These are phyloP conservation scores for Lophochroa leadbeateri DNA, from an alignment of 2,113 vertebrate genomes.

Conservation along the genomic window DNA sequence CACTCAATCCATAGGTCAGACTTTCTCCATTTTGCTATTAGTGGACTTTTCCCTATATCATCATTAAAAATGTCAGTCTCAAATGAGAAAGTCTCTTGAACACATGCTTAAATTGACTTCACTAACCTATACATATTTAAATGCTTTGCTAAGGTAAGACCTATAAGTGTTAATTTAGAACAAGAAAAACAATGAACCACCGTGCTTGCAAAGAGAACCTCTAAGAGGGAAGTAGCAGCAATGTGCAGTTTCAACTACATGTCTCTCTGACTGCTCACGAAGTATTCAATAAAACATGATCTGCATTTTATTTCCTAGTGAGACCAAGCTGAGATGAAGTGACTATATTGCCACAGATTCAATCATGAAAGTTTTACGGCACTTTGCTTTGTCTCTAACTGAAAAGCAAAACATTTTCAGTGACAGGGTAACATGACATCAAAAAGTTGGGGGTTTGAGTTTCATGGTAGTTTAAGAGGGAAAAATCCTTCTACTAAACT, in stretches of 20 bases:
- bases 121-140: not conserved
- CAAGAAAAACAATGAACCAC: not conserved
- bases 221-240: not conserved
- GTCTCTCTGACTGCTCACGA: not conserved
- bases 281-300: not conserved
- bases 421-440: constrained; percentile 21
- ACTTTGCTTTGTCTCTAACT: constrained; percentile 3
- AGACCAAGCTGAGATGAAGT: not conserved
- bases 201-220: not conserved
- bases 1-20: not conserved
- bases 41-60: not conserved
- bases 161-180: not conserved
- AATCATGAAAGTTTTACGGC: not conserved
- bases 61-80: not conserved
- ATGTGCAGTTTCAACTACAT: not conserved
- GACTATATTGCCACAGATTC: not conserved
- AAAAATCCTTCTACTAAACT: constrained; percentile 53
- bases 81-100: not conserved
- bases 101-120: not conserved
- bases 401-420: constrained; percentile 25
- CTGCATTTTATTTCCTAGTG: not conserved
- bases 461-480: not conserved
- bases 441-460: not conserved
- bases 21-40: not conserved
- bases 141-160: not conserved